Evolutionary conservation across 2,113 vertebrate genomes (phyloP).

Genomic region (Dromas ardeola): DNA sequence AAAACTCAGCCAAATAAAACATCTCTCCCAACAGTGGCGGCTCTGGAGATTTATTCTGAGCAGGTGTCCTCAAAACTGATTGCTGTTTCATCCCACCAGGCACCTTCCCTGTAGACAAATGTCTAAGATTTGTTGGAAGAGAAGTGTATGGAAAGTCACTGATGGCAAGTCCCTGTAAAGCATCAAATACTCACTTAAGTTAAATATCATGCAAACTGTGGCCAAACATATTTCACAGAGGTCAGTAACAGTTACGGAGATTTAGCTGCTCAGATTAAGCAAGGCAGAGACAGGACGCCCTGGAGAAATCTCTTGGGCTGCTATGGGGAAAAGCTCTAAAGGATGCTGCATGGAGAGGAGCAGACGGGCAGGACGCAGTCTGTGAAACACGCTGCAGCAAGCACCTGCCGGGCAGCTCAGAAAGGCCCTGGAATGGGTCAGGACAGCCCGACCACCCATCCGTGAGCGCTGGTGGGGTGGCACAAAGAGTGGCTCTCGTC

Average conservation of each 20-base stretch:
- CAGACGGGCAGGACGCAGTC: neutral
- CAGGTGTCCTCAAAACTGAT: neutral
- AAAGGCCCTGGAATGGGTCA: neutral
- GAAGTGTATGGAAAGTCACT: neutral
- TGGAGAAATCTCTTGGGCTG: neutral
- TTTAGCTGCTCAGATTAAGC: neutral
- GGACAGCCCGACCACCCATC: accelerated
- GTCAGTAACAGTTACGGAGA: neutral
- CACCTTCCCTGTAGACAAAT: neutral
- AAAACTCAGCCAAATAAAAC: neutral
- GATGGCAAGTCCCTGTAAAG: neutral
- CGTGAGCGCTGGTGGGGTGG: accelerated
- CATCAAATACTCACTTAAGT: neutral
- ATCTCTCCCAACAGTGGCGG: neutral
- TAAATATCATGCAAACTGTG: neutral
- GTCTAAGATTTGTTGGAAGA: neutral
- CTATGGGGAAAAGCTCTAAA: neutral
- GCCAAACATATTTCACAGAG: neutral
- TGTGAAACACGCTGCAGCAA: neutral
- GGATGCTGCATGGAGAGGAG: neutral
- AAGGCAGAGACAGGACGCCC: neutral
- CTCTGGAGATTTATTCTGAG: neutral
- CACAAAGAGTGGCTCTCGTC: accelerated
- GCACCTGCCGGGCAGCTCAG: neutral
- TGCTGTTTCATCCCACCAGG: neutral